Conservation (phyloP, 2,888 invertebrate species). For the Andricus curvator region DNA sequence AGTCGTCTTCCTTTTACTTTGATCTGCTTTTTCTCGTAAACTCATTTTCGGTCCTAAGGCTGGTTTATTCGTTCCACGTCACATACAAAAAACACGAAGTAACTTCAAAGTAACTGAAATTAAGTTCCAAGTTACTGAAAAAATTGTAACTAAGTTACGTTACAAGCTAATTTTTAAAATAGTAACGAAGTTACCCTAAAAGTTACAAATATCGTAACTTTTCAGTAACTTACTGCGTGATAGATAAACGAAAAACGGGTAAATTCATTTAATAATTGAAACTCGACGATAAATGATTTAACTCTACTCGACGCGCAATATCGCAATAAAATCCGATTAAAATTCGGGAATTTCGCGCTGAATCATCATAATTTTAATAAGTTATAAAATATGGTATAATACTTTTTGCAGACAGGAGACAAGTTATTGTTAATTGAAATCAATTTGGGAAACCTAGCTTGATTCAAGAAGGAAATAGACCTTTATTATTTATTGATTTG, state of each 20-base stretch:
- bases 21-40: no score
- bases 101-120: no score
- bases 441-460: neutral
- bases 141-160: no score
- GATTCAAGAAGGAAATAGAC: neutral
- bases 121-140: no score
- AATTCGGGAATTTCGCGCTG: conserved; percentile 7
- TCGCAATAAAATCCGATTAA: conserved; percentile 8
- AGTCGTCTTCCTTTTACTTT: no score
- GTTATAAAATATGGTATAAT: neutral
- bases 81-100: no score
- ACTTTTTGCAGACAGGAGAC: neutral
- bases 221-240: neutral
- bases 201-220: no score
- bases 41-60: no score
- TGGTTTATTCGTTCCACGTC: no score
- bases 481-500: neutral
- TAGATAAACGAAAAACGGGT: neutral
- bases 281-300: conserved; percentile 5
- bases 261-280: neutral
- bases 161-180: no score
- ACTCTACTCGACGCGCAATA: neutral
- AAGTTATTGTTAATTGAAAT: conserved; percentile 2
- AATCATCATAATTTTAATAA: neutral
- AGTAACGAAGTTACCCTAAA: no score